These are phyloP conservation scores for Epinotia demarniana DNA, from an alignment of 2,888 invertebrate species.

Conservation along the genomic window DNA sequence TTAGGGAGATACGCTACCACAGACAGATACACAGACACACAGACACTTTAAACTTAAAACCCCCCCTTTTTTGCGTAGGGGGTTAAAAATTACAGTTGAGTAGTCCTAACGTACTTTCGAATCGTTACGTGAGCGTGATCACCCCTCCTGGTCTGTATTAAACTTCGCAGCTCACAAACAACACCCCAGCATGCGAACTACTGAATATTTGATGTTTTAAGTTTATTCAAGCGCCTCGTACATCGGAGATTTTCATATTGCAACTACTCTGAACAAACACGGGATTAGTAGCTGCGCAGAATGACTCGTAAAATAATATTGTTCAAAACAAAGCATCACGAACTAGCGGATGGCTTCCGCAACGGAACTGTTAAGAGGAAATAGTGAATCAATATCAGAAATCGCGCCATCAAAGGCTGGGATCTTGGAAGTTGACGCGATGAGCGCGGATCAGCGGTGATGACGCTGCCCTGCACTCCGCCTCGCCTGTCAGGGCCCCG, in stretches of 20 bases:
- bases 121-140: no score
- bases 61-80: no score
- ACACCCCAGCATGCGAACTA: not conserved
- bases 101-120: no score
- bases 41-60: no score
- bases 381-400: conserved; percentile 16
- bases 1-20: no score
- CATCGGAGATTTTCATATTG: conserved; percentile 2
- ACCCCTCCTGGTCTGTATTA: not conserved
- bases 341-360: not conserved
- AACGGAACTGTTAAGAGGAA: conserved; percentile 9
- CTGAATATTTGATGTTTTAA: conserved; percentile 5
- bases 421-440: conserved; percentile 20
- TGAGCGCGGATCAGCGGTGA: conserved; percentile 25
- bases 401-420: conserved; percentile 23
- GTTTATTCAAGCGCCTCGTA: not conserved
- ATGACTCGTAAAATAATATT: not conserved
- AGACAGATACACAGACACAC: no score
- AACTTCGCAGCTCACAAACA: not conserved
- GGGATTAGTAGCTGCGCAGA: not conserved
- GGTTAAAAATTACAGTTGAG: no score
- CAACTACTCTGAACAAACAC: not conserved
- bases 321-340: not conserved
- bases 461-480: not conserved
- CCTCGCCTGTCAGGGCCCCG: not conserved